These are phyloP conservation scores for Diarsia mendica DNA, from an alignment of 2,888 invertebrate species.

Conservation along the genomic window DNA sequence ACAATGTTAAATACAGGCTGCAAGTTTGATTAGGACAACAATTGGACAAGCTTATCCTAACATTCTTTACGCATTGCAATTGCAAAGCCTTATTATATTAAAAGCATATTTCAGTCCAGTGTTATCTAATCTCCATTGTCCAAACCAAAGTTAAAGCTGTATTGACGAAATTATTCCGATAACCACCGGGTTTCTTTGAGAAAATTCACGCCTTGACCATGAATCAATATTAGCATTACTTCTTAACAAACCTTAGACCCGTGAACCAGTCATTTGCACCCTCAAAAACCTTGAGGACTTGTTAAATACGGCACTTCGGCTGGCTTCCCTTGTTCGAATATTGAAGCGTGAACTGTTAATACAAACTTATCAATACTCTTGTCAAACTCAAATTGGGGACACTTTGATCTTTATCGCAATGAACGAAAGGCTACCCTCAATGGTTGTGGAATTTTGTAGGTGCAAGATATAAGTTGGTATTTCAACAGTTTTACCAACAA, in stretches of 20 bases:
- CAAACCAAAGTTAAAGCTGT: constrained; percentile 55
- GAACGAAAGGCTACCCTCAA: constrained; percentile 36
- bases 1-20: too few species aligned
- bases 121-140: constrained; percentile 47
- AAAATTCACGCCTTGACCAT: constrained; percentile 74
- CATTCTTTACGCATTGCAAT: constrained; percentile 10
- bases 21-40: constrained; percentile 15
- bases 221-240: constrained; percentile 71
- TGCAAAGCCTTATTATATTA: constrained; percentile 36
- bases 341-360: constrained; percentile 77
- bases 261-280: constrained; percentile 79
- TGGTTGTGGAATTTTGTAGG: not conserved
- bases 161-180: constrained; percentile 62
- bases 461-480: constrained; percentile 49
- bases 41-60: constrained; percentile 3
- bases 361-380: constrained; percentile 32
- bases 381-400: not conserved
- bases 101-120: constrained; percentile 19
- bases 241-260: constrained; percentile 73
- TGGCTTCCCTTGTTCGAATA: constrained; percentile 75
- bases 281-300: constrained; percentile 65
- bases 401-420: constrained; percentile 25
- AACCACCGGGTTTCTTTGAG: constrained; percentile 67
- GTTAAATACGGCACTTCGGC: constrained; percentile 80
- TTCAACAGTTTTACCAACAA: constrained; percentile 76